phyloP scores from a whole-genome alignment of 2,113 vertebrate genomes.

The Neogobius melanostomus region DNA sequence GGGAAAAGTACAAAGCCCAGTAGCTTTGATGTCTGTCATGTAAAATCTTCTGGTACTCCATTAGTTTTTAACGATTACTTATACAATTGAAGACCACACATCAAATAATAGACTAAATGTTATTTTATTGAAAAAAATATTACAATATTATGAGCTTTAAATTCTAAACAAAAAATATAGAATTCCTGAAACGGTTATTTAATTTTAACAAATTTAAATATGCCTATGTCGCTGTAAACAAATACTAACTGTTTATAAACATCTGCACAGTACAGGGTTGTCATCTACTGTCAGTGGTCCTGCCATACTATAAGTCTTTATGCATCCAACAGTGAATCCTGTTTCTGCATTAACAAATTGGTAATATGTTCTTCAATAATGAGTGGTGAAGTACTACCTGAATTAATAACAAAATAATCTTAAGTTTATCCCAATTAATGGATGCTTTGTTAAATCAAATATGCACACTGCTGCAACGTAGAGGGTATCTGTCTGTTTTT shows the following conservation, averaged over 20 bases:
- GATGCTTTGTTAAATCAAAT: not conserved
- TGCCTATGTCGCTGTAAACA: too few relatives aligned
- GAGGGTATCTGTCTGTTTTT: constrained; percentile 23
- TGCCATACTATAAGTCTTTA: too few relatives aligned
- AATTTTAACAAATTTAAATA: not conserved
- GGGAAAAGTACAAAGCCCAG: constrained; percentile 34
- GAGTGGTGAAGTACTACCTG: not conserved
- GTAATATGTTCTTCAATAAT: not conserved
- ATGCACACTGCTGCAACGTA: constrained; percentile 21
- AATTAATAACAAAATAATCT: not conserved
- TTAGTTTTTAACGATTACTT: not conserved
- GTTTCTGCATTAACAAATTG: too few relatives aligned
- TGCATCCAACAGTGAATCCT: too few relatives aligned
- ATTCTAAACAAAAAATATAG: constrained; percentile 3
- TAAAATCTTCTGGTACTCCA: constrained; percentile 16
- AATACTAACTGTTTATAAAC: too few relatives aligned
- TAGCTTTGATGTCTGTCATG: constrained; percentile 41
- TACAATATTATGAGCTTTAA: not conserved
- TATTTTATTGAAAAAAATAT: not conserved
- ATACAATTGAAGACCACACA: not conserved
- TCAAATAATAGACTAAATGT: not conserved
- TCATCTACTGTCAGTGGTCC: too few relatives aligned
- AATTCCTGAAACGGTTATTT: not conserved
- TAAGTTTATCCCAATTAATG: not conserved
- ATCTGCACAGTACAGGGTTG: too few relatives aligned